Evolutionary conservation across 2,797 vertebrate genomes (phyloP).

Genomic region (Diplodus puntazzo): DNA sequence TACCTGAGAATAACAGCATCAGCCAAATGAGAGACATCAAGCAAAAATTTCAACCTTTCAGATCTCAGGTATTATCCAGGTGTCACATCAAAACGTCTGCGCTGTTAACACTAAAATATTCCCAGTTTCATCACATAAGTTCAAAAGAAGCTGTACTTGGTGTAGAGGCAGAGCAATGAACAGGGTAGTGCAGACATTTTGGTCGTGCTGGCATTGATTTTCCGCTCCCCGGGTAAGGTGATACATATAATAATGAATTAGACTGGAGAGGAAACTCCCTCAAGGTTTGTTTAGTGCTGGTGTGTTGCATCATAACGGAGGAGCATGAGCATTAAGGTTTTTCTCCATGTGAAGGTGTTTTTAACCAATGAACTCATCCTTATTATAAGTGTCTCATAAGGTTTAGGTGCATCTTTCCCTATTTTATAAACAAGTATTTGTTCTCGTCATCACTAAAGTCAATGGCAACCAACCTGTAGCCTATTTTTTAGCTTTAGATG

Average conservation of each 20-base stretch:
- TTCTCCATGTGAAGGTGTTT: conserved; percentile 1
- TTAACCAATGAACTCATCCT: not conserved
- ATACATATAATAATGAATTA: conserved; percentile 67
- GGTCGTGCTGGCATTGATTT: conserved; percentile 80
- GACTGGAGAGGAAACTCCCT: conserved; percentile 42
- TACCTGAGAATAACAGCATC: conserved; percentile 80
- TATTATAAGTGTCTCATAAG: not conserved
- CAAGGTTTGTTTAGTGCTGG: conserved; percentile 36
- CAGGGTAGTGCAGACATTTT: conserved; percentile 62
- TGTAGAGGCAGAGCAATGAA: conserved; percentile 43
- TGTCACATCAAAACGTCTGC: conserved; percentile 24
- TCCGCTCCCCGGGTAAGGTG: conserved; percentile 78
- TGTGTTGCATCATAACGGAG: conserved; percentile 20
- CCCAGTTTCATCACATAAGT: conserved; percentile 33
- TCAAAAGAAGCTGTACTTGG: conserved; percentile 5
- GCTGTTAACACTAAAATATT: conserved; percentile 36
- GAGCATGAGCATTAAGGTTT: conserved; percentile 1
- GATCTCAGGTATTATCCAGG: conserved; percentile 18
- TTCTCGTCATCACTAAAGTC: too few relatives aligned
- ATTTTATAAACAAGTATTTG: too few relatives aligned
- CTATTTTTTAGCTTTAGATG: too few relatives aligned
- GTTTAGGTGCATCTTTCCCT: too few relatives aligned
- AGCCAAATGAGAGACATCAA: conserved; percentile 77
- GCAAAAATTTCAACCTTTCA: conserved; percentile 18
- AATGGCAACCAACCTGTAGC: too few relatives aligned